phyloP scores from a whole-genome alignment of 2,888 invertebrate genomes.

The Drosophila fungiperda region DNA sequence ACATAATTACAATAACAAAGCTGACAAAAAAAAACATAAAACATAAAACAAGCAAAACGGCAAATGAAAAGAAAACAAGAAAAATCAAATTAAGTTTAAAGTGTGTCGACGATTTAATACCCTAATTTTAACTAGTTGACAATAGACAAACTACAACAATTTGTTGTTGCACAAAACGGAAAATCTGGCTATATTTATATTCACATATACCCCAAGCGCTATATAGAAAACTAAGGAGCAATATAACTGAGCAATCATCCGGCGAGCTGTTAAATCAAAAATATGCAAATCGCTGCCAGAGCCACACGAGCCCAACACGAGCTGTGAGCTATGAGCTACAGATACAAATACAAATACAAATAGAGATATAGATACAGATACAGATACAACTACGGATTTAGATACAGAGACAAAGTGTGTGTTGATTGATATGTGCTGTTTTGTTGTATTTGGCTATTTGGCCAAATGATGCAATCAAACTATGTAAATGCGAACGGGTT shows the following conservation, averaged over 20 bases:
- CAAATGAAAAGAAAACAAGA: slow-evolving; percentile 28
- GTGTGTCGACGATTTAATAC: slow-evolving; percentile 1
- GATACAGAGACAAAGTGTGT: slow-evolving; percentile 43
- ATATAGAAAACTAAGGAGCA: slow-evolving; percentile 16
- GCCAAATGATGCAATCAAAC: slow-evolving; percentile 81
- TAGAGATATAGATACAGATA: slow-evolving; percentile 25
- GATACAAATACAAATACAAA: slow-evolving; percentile 2
- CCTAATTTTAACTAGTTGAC: background rate
- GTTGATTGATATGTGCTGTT: slow-evolving; percentile 75
- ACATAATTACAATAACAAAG: slow-evolving; percentile 68
- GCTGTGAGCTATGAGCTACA: slow-evolving; percentile 18
- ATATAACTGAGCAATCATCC: slow-evolving; percentile 51
- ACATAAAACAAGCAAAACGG: slow-evolving; percentile 37
- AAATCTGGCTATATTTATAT: background rate
- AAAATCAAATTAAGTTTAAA: background rate
- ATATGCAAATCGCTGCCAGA: slow-evolving; percentile 76
- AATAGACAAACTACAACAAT: background rate
- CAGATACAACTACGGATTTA: slow-evolving; percentile 19
- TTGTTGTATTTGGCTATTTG: slow-evolving; percentile 67
- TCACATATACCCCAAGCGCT: background rate
- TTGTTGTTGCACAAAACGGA: background rate
- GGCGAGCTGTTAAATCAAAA: slow-evolving; percentile 79
- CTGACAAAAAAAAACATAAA: slow-evolving; percentile 33
- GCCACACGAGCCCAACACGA: slow-evolving; percentile 64
- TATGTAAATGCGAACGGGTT: slow-evolving; percentile 72